These are phyloP conservation scores for Zaprionus camerounensis DNA, from an alignment of 1,140 invertebrate species.

Conservation along the genomic window DNA sequence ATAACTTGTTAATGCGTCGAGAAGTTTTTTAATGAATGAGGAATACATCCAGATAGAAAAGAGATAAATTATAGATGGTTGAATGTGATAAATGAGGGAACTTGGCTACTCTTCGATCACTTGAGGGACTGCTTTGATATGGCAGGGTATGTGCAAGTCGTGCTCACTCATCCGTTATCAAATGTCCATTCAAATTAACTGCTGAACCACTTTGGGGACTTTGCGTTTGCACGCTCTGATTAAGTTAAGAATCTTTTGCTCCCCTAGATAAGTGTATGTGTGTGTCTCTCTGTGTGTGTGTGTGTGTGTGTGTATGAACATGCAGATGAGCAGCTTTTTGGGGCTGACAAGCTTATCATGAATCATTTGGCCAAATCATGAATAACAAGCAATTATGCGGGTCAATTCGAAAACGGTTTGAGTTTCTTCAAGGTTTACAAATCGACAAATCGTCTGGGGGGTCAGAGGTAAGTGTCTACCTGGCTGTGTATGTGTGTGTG, in stretches of 20 bases:
- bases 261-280: not conserved
- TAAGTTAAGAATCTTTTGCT: not conserved
- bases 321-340: conserved; percentile 4
- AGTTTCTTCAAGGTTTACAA: conserved; percentile 34
- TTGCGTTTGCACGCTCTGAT: not conserved
- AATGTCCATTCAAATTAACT: conserved; percentile 58
- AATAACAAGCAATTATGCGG: conserved; percentile 78
- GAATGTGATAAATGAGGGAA: too few species aligned
- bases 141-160: not conserved
- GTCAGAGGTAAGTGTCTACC: not conserved
- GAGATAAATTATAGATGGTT: too few species aligned
- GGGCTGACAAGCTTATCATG: conserved; percentile 51
- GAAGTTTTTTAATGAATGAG: not conserved
- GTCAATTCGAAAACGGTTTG: conserved; percentile 20
- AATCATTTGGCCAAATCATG: conserved; percentile 66
- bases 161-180: conserved; percentile 7
- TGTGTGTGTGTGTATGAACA: not conserved
- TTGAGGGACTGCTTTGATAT: not conserved
- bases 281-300: not conserved
- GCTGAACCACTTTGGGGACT: conserved; percentile 31
- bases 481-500: conserved; percentile 8
- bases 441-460: conserved; percentile 27
- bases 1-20: conserved; percentile 23
- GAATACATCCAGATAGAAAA: too few species aligned
- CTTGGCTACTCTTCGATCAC: not conserved